Conservation (phyloP, 2,113 vertebrate species). For the Epinephelus moara region DNA sequence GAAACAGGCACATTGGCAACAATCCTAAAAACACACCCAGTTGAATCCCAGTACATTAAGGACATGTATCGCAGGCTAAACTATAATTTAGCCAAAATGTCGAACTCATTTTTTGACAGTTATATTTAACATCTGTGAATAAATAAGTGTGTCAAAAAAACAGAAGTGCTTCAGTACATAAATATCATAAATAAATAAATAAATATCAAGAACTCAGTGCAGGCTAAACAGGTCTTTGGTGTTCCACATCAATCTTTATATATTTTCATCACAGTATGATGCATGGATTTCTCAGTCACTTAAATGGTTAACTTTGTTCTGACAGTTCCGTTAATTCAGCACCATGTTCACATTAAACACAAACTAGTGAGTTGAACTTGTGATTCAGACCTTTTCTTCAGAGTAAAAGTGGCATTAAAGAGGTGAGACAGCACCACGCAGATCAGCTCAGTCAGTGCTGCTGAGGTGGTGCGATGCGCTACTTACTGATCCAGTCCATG, state of each 20-base stretch:
- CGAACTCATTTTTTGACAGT: not conserved
- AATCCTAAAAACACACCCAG: constrained; percentile 21
- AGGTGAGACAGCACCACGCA: not conserved
- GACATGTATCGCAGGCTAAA: not conserved
- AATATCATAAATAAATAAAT: constrained; percentile 50
- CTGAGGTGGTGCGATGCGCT: constrained; percentile 10
- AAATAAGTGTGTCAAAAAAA: not conserved
- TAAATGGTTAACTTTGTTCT: not conserved
- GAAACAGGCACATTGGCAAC: constrained; percentile 27
- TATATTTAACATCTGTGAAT: constrained; percentile 1
- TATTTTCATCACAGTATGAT: not conserved
- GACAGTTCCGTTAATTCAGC: not conserved
- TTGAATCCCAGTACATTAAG: not conserved
- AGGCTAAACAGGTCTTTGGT: not conserved
- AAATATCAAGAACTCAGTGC: constrained; percentile 28
- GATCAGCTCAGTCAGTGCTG: not conserved
- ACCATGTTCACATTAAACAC: not conserved
- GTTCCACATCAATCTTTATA: too few species aligned
- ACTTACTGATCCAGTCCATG: constrained; percentile 91
- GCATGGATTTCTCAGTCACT: not conserved
- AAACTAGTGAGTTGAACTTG: not conserved
- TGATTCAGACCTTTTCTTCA: constrained; percentile 21
- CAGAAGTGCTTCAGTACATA: constrained; percentile 46
- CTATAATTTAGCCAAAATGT: not conserved
- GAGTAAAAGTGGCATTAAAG: not conserved